These are phyloP conservation scores for Alcis repandata DNA, from an alignment of 2,888 invertebrate species.

Conservation along the genomic window DNA sequence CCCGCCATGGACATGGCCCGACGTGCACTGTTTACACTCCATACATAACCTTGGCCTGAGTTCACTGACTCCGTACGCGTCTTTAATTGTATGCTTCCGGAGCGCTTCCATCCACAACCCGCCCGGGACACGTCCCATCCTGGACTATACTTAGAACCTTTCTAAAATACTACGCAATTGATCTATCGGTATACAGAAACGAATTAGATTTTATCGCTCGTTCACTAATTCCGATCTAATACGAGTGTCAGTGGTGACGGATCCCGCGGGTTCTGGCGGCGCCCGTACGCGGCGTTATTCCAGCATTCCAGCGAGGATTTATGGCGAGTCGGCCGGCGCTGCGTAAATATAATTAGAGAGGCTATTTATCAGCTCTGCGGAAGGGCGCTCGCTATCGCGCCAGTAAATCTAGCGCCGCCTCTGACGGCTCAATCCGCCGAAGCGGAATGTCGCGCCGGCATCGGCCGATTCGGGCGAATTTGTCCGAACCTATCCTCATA, in stretches of 20 bases:
- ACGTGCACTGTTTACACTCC: conserved; percentile 66
- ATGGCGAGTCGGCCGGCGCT: conserved; percentile 79
- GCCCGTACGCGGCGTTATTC: conserved; percentile 75
- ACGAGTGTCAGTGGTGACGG: conserved; percentile 68
- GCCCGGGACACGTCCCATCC: conserved; percentile 70
- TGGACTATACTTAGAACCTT: conserved; percentile 54
- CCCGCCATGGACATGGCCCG: conserved; percentile 74
- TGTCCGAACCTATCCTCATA: conserved; percentile 60
- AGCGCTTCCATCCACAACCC: conserved; percentile 72
- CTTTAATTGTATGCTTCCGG: conserved; percentile 77
- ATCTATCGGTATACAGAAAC: conserved; percentile 54
- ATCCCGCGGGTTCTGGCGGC: conserved; percentile 63
- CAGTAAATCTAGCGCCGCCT: conserved; percentile 76
- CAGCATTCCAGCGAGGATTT: conserved; percentile 77
- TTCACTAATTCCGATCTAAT: conserved; percentile 70
- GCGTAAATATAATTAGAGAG: conserved; percentile 86
- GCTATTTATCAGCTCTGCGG: conserved; percentile 83
- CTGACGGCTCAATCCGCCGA: conserved; percentile 82
- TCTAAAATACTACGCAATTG: conserved; percentile 45
- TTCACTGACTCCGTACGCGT: conserved; percentile 73
- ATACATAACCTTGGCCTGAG: conserved; percentile 75
- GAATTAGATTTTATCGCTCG: conserved; percentile 65
- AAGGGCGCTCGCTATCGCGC: conserved; percentile 80
- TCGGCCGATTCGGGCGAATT: conserved; percentile 57
- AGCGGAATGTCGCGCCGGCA: conserved; percentile 66